A percentile compares a stretch with the other conserved stretches of the same genome.
phyloP scores from a whole-genome alignment of 2,888 invertebrate genomes.

The Chloromyia formosa region DNA sequence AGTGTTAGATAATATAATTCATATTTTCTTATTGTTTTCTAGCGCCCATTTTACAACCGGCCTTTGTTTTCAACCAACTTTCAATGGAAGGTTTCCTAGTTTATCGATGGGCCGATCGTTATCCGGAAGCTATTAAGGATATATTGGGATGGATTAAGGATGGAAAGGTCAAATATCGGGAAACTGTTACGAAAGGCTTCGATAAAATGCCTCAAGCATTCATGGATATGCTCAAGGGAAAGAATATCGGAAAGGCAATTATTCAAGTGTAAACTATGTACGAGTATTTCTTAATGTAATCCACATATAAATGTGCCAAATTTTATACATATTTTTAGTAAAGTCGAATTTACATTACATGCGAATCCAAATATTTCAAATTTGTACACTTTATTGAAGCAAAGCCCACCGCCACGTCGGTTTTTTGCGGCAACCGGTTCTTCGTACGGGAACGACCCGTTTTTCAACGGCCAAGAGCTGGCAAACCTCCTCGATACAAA shows the following conservation, averaged over 20 bases:
- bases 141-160: constrained; percentile 73
- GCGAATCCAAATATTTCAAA: too few species aligned
- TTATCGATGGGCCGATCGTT: constrained; percentile 68
- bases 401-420: too few species aligned
- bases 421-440: too few species aligned
- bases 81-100: constrained; percentile 68
- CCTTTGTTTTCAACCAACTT: constrained; percentile 68
- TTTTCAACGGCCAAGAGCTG: too few species aligned
- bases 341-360: too few species aligned
- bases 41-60: constrained; percentile 65
- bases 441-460: too few species aligned
- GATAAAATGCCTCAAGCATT: constrained; percentile 78
- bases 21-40: neutral
- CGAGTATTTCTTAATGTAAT: too few species aligned
- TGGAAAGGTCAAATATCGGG: constrained; percentile 75
- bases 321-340: too few species aligned
- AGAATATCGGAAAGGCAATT: constrained; percentile 76
- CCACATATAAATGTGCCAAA: too few species aligned
- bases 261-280: constrained; percentile 66
- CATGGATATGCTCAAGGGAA: constrained; percentile 71
- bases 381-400: too few species aligned
- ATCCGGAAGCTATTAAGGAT: constrained; percentile 71
- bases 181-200: constrained; percentile 76
- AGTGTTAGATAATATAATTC: neutral
- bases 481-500: too few species aligned